Evolutionary conservation across 2,113 vertebrate species (phyloP), one percentile per base, ranked within the genome.

Genomic region (Antechinus flavipes): DNA sequence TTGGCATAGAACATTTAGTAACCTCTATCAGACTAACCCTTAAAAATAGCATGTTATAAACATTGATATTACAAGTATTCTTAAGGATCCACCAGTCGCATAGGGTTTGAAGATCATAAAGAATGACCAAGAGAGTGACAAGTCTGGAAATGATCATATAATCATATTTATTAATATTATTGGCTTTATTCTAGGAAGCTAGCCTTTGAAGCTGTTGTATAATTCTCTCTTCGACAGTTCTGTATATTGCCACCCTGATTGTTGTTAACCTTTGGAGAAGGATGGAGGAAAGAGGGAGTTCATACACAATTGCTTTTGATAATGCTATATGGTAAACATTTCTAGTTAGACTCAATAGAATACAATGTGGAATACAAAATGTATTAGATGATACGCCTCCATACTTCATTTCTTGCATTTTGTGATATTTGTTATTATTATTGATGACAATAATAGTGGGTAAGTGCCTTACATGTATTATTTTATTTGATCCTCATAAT

Each of bases 291-390:
- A 16, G 68, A 76, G 19, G 35, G 68, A n/a, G 14, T 16, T 76
- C 6, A 22, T n/a, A 76, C 35, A n/a, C 19, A 76, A 8, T 76
- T 42, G 35, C 68, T 84, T 84, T 22, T 84, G n/a, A 84, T 16
- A 84, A 84, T 84, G 54, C 54, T 84, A 3, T 1, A 55, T 55
- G 53, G 93, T 89, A 95, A 95, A 11, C 25, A 91, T 93, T 95
- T 95, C 89, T 42, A 93, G 8, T 26, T 91, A 90, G 35, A 94
- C 30, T 94, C 94, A 93, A 90, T 9, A 92, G 54, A 22, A 84
- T 84, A 84, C 35, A 84, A 84, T n/a, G 35, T 22, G 19, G 16
- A 42, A 16, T 84, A 42, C 22, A 84, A 5, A 84, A 42, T 42
- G 35, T 84, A 22, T 22, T 16, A 22, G 6, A 84, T 84, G 68